Evolutionary conservation across 2,797 vertebrate genomes (phyloP), one percentile per base, ranked within the genome.

Genomic region (Epinephelus coioides): DNA sequence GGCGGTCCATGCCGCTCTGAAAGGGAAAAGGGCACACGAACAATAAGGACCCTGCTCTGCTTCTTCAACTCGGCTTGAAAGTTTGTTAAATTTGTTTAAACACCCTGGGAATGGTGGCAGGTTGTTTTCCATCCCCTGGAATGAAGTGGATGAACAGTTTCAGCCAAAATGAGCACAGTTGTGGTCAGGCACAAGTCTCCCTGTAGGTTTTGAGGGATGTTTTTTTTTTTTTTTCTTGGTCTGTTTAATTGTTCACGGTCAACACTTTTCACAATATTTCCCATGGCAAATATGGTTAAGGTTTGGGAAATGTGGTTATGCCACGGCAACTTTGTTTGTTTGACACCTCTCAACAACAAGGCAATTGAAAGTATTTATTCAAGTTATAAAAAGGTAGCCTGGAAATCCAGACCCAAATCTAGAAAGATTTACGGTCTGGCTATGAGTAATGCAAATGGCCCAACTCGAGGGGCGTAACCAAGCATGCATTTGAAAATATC

Each of bases 1-100:
- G 86, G 86, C 69, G 15, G 61, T 59, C 77, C 66, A 18, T 23
- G 75, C 71, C 2, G n/a, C 78, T 84, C 69, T 78, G 80, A 73
- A 73, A 78, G 71, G 72, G 72, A 88, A 90, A 86, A 88, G 86
- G 87, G 76, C 87, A 89, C 62, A 49, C 1, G 47, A 87, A 89
- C 89, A 92, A 89, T 88, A 83, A 80, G 64, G 69, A 78, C 69
- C 57, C 53, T 3, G 51, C 73, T 76, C 66, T 43, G 75, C 87
- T 82, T 77, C 76, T 88, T 85, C 64, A 30, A 63, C 76, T 85
- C 82, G 73, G 78, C 85, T 87, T 73, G 71, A 76, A 84, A 92
- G 84, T 89, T 86, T 89, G 81, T 92, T 92, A 88, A 89, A 94
- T 92, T 88, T 91, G 88, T 91, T 91, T 75, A 83, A 86, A 85